Evolutionary conservation across 2,888 invertebrate species (phyloP).

Genomic region (Macroteleia sp.): DNA sequence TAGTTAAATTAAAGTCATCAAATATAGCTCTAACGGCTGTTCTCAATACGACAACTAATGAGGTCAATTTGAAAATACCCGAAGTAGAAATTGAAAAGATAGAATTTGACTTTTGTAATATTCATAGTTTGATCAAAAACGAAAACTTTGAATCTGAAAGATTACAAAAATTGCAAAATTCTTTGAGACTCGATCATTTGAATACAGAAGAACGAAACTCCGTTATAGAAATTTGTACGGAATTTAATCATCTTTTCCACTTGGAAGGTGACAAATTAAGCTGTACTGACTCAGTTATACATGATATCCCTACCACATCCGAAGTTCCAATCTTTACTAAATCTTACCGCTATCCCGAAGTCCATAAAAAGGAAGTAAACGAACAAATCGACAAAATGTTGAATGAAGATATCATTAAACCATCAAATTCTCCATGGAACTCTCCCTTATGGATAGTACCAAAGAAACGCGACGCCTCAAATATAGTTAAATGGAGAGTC

Average conservation of each 20-base stretch:
- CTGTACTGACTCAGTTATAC: slow-evolving; percentile 24
- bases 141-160: background rate
- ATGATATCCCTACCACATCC: slow-evolving; percentile 39
- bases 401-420: slow-evolving; percentile 68
- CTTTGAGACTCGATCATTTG: slow-evolving; percentile 5
- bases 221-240: slow-evolving; percentile 3
- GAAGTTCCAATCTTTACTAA: slow-evolving; percentile 48
- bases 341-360: slow-evolving; percentile 43
- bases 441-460: slow-evolving; percentile 76
- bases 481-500: slow-evolving; percentile 62
- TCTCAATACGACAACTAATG: slow-evolving; percentile 6
- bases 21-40: background rate
- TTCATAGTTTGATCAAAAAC: background rate
- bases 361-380: too few species aligned
- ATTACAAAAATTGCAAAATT: background rate
- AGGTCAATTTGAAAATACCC: background rate
- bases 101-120: too few species aligned
- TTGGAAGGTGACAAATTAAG: slow-evolving; percentile 12
- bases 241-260: slow-evolving; percentile 21
- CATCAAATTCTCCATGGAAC: slow-evolving; percentile 74
- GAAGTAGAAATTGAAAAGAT: background rate
- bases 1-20: slow-evolving; percentile 1
- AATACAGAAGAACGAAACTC: slow-evolving; percentile 23
- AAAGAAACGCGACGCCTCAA: slow-evolving; percentile 72
- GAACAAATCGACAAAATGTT: too few species aligned